Conservation (phyloP, 2,113 vertebrate genomes). For the Aplodontia rufa region DNA sequence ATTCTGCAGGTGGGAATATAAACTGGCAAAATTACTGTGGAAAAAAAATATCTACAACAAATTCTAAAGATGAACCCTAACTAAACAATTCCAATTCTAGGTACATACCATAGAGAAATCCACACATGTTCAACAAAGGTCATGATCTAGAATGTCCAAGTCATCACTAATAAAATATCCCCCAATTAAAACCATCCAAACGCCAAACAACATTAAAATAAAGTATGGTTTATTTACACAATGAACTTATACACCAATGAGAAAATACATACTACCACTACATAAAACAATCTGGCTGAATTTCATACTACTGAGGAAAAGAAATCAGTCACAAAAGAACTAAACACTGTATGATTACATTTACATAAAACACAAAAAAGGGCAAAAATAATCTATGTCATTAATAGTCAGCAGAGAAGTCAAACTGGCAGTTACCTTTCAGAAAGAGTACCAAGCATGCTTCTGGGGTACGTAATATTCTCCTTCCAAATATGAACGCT, state of each 20-base stretch:
- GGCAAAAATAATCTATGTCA: neutral
- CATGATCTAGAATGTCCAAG: neutral
- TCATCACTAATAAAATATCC: neutral
- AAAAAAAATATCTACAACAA: neutral
- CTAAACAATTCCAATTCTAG: neutral
- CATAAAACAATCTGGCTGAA: neutral
- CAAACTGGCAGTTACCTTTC: neutral
- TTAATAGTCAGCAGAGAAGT: too few species aligned
- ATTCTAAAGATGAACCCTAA: neutral
- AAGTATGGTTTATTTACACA: neutral
- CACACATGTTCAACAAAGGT: neutral
- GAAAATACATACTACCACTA: neutral
- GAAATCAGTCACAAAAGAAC: neutral
- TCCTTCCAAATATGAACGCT: neutral
- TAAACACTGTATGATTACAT: neutral
- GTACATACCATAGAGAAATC: neutral
- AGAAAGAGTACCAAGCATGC: neutral
- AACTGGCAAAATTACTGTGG: neutral
- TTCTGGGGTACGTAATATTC: neutral
- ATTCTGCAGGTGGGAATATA: neutral
- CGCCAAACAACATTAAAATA: neutral
- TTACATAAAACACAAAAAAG: neutral
- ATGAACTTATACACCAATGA: too few species aligned
- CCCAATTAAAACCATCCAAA: neutral
- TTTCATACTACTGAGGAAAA: neutral